Evolutionary conservation across 2,888 invertebrate genomes (phyloP).

Genomic region (Drosophila anomelani): DNA sequence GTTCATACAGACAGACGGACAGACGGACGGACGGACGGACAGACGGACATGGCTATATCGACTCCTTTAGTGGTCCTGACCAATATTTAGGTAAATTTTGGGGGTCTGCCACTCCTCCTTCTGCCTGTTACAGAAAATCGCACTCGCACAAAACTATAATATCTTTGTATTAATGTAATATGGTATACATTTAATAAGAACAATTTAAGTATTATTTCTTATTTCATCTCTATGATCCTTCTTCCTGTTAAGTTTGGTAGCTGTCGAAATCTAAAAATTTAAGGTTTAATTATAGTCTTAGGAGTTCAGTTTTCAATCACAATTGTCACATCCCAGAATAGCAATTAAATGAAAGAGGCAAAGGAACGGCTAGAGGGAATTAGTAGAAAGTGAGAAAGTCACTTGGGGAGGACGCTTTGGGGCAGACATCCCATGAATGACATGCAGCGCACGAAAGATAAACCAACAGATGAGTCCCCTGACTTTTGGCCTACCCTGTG

Average conservation of each 20-base stretch:
- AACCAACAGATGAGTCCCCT: conserved; percentile 47
- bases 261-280: background rate
- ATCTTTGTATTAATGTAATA: too few species aligned
- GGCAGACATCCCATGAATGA: conserved; percentile 36
- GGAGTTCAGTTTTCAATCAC: conserved; percentile 47
- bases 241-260: background rate
- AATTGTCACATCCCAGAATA: conserved; percentile 41
- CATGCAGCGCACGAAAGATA: conserved; percentile 35
- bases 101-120: too few species aligned
- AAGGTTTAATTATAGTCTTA: background rate
- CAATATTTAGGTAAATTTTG: too few species aligned
- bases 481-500: conserved; percentile 60
- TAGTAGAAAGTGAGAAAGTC: conserved; percentile 32
- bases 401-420: background rate
- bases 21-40: too few species aligned
- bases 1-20: too few species aligned
- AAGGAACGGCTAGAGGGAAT: background rate
- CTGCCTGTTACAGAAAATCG: too few species aligned
- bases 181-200: too few species aligned
- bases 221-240: too few species aligned
- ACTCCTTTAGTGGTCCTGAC: too few species aligned
- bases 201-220: too few species aligned
- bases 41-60: too few species aligned
- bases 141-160: too few species aligned
- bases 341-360: background rate